These are phyloP conservation scores for Doris montereyensis DNA, from an alignment of 2,888 invertebrate species.

Conservation along the genomic window DNA sequence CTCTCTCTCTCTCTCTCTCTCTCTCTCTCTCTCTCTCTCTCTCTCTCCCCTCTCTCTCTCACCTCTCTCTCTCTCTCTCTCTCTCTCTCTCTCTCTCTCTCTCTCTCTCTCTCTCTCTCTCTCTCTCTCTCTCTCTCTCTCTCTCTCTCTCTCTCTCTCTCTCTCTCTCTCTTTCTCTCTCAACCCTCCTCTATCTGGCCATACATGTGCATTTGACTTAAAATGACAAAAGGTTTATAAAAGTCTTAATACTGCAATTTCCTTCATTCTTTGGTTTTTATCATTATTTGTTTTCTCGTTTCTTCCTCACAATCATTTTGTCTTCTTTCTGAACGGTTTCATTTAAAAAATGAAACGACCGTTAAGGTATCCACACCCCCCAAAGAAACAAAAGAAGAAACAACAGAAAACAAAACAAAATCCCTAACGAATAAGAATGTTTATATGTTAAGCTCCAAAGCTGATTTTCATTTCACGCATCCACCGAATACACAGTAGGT, in stretches of 20 bases:
- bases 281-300: not conserved
- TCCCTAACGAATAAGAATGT: too few species aligned
- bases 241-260: not conserved
- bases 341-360: too few species aligned
- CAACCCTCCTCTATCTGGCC: not conserved
- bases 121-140: conserved; percentile 23
- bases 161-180: not conserved
- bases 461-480: too few species aligned
- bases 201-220: not conserved
- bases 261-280: not conserved
- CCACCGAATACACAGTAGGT: too few species aligned
- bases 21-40: not conserved
- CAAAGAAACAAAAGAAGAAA: too few species aligned
- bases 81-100: conserved; percentile 22
- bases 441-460: too few species aligned
- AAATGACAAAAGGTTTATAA: not conserved
- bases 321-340: too few species aligned
- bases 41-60: not conserved
- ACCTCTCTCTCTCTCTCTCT: conserved; percentile 9
- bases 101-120: conserved; percentile 18
- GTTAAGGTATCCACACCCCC: too few species aligned
- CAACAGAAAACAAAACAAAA: too few species aligned
- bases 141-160: not conserved
- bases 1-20: conserved; percentile 2
- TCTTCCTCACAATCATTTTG: too few species aligned